These are phyloP conservation scores for Exocentrus adspersus DNA, from an alignment of 2,888 invertebrate species.

Conservation along the genomic window DNA sequence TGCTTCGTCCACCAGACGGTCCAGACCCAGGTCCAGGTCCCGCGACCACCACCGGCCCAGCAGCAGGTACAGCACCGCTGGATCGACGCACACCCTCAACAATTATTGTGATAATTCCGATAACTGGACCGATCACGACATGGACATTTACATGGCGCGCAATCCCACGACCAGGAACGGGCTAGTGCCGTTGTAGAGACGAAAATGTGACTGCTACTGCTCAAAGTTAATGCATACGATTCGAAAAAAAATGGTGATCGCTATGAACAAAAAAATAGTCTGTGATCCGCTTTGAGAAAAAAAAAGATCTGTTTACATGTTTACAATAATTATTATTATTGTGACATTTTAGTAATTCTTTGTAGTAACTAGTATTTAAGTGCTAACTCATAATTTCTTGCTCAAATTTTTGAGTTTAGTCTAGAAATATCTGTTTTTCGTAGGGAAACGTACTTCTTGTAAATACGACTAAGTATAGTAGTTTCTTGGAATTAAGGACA, in stretches of 20 bases:
- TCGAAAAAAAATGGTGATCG: too few species aligned
- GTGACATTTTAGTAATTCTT: background rate
- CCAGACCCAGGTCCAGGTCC: slow-evolving; percentile 81
- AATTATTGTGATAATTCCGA: slow-evolving; percentile 90
- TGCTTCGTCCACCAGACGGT: slow-evolving; percentile 66
- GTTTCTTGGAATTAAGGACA: background rate
- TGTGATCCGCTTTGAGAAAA: too few species aligned
- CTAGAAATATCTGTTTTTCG: background rate
- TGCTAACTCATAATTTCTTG: slow-evolving; percentile 6
- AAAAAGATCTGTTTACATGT: too few species aligned
- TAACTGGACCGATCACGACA: slow-evolving; percentile 95
- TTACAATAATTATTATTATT: too few species aligned
- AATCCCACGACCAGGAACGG: slow-evolving; percentile 89
- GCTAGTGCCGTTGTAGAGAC: slow-evolving; percentile 77
- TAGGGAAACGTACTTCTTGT: background rate
- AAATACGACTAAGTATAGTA: background rate
- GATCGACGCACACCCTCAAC: slow-evolving; percentile 83
- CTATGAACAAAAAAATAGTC: too few species aligned
- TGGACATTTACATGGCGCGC: slow-evolving; percentile 94
- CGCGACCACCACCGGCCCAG: slow-evolving; percentile 78
- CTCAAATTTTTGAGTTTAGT: slow-evolving; percentile 6
- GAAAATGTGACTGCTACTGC: too few species aligned
- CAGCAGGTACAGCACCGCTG: slow-evolving; percentile 81
- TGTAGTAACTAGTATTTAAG: background rate
- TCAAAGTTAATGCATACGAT: background rate